Conservation (phyloP, 2,797 vertebrate species). For the Crenichthys baileyi region DNA sequence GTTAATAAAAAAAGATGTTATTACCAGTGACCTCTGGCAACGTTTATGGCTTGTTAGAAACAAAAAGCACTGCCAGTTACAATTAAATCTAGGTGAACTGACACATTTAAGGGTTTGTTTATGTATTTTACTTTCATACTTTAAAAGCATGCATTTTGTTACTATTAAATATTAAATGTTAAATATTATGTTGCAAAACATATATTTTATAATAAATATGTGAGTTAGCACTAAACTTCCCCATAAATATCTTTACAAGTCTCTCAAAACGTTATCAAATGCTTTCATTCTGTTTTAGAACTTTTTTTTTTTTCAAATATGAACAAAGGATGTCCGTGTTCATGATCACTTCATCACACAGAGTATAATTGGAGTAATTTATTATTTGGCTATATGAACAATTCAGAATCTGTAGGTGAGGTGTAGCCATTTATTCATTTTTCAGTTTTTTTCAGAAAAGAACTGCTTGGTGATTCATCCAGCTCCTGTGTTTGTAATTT, state of each 20-base stretch:
- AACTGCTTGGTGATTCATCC: not conserved
- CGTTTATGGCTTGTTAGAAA: too few relatives aligned
- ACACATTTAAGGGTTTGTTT: too few relatives aligned
- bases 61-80: too few relatives aligned
- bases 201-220: too few relatives aligned
- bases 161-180: too few relatives aligned
- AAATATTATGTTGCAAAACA: too few relatives aligned
- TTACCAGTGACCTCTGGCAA: too few relatives aligned
- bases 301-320: not conserved
- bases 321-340: not conserved
- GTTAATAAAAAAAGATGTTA: too few relatives aligned
- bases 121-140: too few relatives aligned
- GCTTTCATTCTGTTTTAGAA: not conserved
- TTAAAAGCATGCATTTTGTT: too few relatives aligned
- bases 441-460: not conserved
- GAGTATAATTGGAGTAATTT: slow-evolving; percentile 1
- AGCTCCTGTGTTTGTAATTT: not conserved
- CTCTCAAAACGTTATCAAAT: not conserved
- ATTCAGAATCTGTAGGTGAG: not conserved
- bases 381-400: not conserved
- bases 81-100: too few relatives aligned
- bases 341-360: not conserved
- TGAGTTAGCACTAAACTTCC: not conserved
- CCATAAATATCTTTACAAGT: not conserved
- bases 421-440: not conserved